These are phyloP conservation scores for Leptothorax acervorum DNA, from an alignment of 2,888 invertebrate species.

Conservation along the genomic window DNA sequence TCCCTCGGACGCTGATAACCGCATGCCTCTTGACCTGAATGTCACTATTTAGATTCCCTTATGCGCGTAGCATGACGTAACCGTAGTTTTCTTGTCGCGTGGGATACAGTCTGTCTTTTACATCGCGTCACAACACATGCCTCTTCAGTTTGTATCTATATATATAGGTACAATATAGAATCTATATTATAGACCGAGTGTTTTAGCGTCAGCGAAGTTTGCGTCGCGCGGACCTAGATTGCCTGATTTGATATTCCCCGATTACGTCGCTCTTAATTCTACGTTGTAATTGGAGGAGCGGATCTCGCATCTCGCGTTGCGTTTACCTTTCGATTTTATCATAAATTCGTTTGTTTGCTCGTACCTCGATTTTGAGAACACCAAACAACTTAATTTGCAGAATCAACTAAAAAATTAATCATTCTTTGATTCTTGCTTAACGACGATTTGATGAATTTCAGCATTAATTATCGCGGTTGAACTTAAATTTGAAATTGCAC, in stretches of 20 bases:
- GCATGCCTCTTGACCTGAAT: slow-evolving; percentile 35
- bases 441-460: background rate
- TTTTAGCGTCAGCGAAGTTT: background rate
- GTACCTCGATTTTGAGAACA: background rate
- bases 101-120: slow-evolving; percentile 6
- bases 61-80: slow-evolving; percentile 30
- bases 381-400: background rate
- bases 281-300: slow-evolving; percentile 15
- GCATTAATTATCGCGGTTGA: background rate
- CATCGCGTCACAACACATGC: slow-evolving; percentile 2
- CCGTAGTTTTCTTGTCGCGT: slow-evolving; percentile 18
- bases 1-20: slow-evolving; percentile 36
- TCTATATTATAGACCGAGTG: background rate
- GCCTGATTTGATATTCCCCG: slow-evolving; percentile 41
- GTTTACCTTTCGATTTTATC: slow-evolving; percentile 11
- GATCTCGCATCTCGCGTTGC: background rate
- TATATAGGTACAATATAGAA: background rate
- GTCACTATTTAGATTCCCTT: slow-evolving; percentile 25
- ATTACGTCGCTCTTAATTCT: slow-evolving; percentile 39
- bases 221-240: slow-evolving; percentile 8
- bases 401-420: background rate
- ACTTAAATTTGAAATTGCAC: background rate
- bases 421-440: background rate
- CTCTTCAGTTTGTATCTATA: slow-evolving; percentile 22
- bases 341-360: background rate